phyloP scores from a whole-genome alignment of 2,113 vertebrate species.

The Electrona antarctica region DNA sequence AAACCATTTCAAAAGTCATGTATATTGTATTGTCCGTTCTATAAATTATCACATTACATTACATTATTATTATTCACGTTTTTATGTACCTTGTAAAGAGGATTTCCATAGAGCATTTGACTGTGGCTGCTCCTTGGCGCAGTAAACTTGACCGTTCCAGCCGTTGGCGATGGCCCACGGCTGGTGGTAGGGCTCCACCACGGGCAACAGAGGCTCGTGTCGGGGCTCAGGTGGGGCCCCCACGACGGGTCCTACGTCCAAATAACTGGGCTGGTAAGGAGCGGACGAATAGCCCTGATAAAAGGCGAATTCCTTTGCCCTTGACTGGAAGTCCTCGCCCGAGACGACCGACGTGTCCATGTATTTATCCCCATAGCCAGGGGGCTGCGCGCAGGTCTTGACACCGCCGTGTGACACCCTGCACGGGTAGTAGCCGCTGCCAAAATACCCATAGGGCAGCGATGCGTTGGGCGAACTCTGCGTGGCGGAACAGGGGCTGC shows the following conservation, averaged over 20 bases:
- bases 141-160: slow-evolving; percentile 98
- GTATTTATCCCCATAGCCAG: slow-evolving; percentile 92
- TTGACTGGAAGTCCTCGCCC: slow-evolving; percentile 92
- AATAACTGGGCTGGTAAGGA: slow-evolving; percentile 93
- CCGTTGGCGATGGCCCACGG: slow-evolving; percentile 95
- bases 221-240: slow-evolving; percentile 89
- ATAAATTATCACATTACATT: neutral
- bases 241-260: slow-evolving; percentile 92
- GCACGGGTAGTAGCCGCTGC: slow-evolving; percentile 96
- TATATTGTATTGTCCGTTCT: no score
- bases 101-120: slow-evolving; percentile 95
- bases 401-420: slow-evolving; percentile 92
- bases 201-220: slow-evolving; percentile 90
- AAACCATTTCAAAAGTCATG: no score
- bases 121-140: slow-evolving; percentile 95
- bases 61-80: neutral
- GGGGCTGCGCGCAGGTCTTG: slow-evolving; percentile 92
- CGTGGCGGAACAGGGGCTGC: slow-evolving; percentile 93
- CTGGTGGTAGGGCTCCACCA: slow-evolving; percentile 99
- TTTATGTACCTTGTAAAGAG: slow-evolving; percentile 85
- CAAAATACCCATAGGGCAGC: slow-evolving; percentile 97
- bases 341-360: slow-evolving; percentile 89
- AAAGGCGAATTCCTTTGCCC: slow-evolving; percentile 97
- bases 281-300: slow-evolving; percentile 94
- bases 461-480: slow-evolving; percentile 92